Evolutionary conservation across 2,113 vertebrate genomes (phyloP), one percentile per base, ranked within the genome.

Genomic region (Leucopsar rothschildi): DNA sequence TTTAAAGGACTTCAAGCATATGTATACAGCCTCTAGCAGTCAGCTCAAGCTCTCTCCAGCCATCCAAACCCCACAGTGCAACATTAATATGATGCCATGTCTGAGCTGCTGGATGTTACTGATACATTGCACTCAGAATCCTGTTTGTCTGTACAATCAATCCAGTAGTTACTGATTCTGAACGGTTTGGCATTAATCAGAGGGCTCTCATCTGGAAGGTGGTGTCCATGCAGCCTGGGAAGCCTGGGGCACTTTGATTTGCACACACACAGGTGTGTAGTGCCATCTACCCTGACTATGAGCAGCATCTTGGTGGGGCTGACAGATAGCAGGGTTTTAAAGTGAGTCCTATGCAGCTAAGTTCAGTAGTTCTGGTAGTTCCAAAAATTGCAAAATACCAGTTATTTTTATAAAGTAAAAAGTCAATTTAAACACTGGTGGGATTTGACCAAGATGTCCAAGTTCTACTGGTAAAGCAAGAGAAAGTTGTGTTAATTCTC

Each of bases 221-320:
- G 29, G 44, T 25, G 49, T 24, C 50, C 24, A 7, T 8, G 33
- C 33, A 10, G 23, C 37, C 61, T 42, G 12, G 28, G n/a, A 71
- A 66, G 47, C 42, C 29, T 33, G n/a, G 35, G 10, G 15, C 3
- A 39, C 27, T 55, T 72, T 44, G 10, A 29, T 50, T 55, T 86
- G 59, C 0, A 0, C 52, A 28, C 40, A 16, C 6, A 12, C 7
- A 27, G 40, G 20, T n/a, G 4, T 5, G 29, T 35, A 23, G 23
- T 27, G n/a, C 29, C 24, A 20, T 7, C 35, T 35, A 2, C 29
- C 39, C 18, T 50, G 45, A 64, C 33, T 50, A 8, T 44, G 50
- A 47, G 53, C 28, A 82, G 35, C 27, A 10, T 39, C 29, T 53
- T 4, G 2, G 29, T 37, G 39, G 42, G 35, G 19, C 52, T 78